A percentile compares a stretch with the other conserved stretches of the same genome.
Conservation (phyloP, 2,113 vertebrate genomes). For the Hylia prasina region DNA sequence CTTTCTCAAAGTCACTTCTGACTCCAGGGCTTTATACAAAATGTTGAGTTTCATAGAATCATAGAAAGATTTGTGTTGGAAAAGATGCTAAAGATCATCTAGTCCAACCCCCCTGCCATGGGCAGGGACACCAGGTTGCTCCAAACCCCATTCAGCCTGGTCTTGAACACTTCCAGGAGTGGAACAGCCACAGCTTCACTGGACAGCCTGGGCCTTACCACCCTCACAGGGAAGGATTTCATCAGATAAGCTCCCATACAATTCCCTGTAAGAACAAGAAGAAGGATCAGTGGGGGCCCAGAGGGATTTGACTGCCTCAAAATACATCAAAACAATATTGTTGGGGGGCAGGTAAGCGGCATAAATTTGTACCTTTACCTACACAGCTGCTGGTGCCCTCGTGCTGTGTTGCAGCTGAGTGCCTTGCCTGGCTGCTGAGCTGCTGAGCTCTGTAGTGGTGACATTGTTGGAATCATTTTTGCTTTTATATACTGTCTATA, state of each 20-base stretch:
- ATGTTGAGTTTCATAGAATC: background rate
- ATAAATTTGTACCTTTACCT: background rate
- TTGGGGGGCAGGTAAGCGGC: background rate
- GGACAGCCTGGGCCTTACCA: background rate
- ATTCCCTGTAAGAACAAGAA: background rate
- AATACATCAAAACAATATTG: background rate
- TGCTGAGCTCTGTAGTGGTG: background rate
- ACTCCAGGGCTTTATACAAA: background rate
- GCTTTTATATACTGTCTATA: background rate
- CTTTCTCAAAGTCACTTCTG: background rate
- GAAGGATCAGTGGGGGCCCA: background rate
- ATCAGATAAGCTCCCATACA: background rate
- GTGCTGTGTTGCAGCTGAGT: background rate
- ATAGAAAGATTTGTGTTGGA: background rate
- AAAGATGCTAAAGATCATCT: background rate
- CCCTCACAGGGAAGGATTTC: background rate
- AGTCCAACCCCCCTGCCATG: background rate
- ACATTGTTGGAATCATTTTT: background rate
- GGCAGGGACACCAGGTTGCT: background rate
- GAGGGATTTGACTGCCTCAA: background rate
- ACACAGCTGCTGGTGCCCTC: background rate
- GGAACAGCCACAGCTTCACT: background rate
- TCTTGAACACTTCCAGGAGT: background rate
- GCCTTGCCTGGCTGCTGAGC: background rate
- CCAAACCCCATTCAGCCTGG: background rate